A percentile compares a stretch with the other conserved stretches of the same genome.
These are phyloP conservation scores for Smittia sp. DNA, from an alignment of 2,888 invertebrate genomes.

Conservation along the genomic window DNA sequence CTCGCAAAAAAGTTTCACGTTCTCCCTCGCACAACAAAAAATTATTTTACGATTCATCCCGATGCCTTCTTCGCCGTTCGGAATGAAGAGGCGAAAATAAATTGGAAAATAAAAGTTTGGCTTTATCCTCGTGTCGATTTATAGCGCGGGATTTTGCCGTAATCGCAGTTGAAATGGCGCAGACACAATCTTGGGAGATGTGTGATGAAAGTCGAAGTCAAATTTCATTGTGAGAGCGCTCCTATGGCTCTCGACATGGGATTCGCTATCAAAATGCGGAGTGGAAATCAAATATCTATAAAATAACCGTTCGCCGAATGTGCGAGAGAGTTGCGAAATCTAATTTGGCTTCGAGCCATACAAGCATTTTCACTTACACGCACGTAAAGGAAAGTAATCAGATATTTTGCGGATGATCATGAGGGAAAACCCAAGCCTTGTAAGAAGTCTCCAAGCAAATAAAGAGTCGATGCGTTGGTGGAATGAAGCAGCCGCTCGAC, in stretches of 20 bases:
- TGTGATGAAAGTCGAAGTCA: neutral
- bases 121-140: slow-evolving; percentile 1
- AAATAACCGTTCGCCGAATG: neutral
- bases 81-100: slow-evolving; percentile 14
- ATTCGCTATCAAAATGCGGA: neutral
- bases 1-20: neutral
- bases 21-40: neutral
- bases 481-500: too few species aligned
- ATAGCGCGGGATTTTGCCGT: slow-evolving; percentile 1
- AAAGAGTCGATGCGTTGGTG: neutral
- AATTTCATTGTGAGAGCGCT: neutral
- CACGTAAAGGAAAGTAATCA: slow-evolving; percentile 35
- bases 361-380: slow-evolving; percentile 30
- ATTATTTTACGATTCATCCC: slow-evolving; percentile 11
- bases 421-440: neutral
- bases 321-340: neutral
- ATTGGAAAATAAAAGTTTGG: slow-evolving; percentile 20
- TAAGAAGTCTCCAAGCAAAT: slow-evolving; percentile 25
- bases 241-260: neutral
- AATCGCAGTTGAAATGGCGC: neutral
- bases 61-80: slow-evolving; percentile 2
- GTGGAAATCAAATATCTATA: neutral
- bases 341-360: neutral
- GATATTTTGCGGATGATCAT: slow-evolving; percentile 2
- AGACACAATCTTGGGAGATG: neutral